Percentiles rank a stretch among this genome's conserved stretches.
These are phyloP conservation scores for Brachionus asplanchnoidis DNA, from an alignment of 1,140 invertebrate genomes.

Conservation along the genomic window DNA sequence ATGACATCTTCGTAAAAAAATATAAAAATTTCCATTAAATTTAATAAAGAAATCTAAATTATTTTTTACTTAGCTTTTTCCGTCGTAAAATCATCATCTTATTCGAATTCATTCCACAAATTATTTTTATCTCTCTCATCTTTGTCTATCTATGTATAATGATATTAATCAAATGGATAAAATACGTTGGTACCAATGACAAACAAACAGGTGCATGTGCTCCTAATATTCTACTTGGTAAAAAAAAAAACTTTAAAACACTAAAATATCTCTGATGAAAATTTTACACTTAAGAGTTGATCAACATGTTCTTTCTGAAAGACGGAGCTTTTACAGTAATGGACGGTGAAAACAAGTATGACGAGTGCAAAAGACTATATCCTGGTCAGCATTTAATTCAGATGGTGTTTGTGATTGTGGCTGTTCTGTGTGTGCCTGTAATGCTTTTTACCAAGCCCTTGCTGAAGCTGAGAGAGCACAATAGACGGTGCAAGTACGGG, in stretches of 20 bases:
- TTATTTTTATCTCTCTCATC: constrained; percentile 78
- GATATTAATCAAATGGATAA: constrained; percentile 82
- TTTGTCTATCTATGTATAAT: constrained; percentile 90
- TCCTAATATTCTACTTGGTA: constrained; percentile 64
- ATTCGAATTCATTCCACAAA: constrained; percentile 85
- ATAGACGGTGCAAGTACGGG: background rate
- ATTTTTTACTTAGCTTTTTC: constrained; percentile 64
- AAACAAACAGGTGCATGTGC: constrained; percentile 57
- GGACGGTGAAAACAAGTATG: background rate
- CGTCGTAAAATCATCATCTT: constrained; percentile 72
- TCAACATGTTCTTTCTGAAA: constrained; percentile 65
- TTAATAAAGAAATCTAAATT: constrained; percentile 49
- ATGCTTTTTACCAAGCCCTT: constrained; percentile 84
- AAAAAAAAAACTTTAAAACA: constrained; percentile 32
- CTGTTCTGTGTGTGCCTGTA: constrained; percentile 77
- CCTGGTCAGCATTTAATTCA: constrained; percentile 57
- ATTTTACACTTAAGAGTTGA: constrained; percentile 53
- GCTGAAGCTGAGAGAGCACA: background rate
- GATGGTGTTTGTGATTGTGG: constrained; percentile 67
- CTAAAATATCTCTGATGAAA: background rate
- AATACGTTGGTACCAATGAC: constrained; percentile 63
- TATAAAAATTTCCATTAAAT: background rate
- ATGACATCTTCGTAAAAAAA: too few relatives aligned
- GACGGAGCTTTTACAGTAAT: background rate
- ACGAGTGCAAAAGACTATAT: constrained; percentile 29